phyloP scores from a whole-genome alignment of 2,797 vertebrate species.

The Hippoglossus hippoglossus region DNA sequence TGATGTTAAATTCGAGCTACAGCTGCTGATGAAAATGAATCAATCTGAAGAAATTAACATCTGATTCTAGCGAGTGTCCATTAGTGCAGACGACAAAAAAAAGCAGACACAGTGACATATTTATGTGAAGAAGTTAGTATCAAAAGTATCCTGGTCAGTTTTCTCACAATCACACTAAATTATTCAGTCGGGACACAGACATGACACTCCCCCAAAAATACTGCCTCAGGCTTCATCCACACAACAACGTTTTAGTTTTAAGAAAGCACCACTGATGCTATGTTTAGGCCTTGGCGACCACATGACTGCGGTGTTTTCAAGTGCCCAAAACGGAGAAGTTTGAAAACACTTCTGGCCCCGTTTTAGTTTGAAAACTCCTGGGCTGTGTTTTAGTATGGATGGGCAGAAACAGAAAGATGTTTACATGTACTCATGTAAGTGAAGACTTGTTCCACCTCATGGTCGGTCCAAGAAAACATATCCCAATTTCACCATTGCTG shows the following conservation, averaged over 20 bases:
- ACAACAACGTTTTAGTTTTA: neutral
- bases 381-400: no score
- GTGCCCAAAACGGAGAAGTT: no score
- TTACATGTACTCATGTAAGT: no score
- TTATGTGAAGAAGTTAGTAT: constrained; percentile 37
- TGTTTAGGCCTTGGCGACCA: no score
- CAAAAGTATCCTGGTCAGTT: constrained; percentile 20
- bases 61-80: neutral
- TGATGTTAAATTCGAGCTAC: neutral
- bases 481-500: no score
- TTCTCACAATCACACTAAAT: constrained; percentile 21
- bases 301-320: no score
- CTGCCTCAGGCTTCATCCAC: constrained; percentile 2
- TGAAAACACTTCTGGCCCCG: no score
- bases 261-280: neutral
- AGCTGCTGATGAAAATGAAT: constrained; percentile 10
- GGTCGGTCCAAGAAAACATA: no score
- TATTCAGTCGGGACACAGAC: constrained; percentile 13
- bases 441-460: no score
- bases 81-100: constrained; percentile 25
- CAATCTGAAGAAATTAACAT: constrained; percentile 12
- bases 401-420: no score
- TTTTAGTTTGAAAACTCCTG: no score
- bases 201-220: neutral
- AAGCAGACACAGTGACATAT: constrained; percentile 22